Percentiles rank a stretch among this genome's conserved stretches.
phyloP scores from a whole-genome alignment of 1,140 invertebrate species.

The Calosoma granatense region DNA sequence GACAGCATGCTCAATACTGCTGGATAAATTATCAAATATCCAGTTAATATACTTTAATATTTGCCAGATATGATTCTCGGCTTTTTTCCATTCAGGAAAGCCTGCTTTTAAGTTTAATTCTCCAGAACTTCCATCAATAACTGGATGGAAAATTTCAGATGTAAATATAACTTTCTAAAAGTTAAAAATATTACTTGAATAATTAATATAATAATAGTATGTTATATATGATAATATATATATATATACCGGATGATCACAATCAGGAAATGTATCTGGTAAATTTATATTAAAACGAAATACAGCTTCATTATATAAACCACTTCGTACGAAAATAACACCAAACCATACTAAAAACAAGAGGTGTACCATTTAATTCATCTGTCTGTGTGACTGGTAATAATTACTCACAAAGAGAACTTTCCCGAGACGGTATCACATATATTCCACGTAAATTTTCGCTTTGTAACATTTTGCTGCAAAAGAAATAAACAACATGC shows the following conservation, averaged over 20 bases:
- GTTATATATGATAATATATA: conserved; percentile 11
- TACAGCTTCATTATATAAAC: conserved; percentile 76
- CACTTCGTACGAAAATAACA: conserved; percentile 80
- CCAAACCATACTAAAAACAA: conserved; percentile 80
- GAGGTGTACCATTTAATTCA: conserved; percentile 13
- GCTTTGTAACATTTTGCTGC: conserved; percentile 71
- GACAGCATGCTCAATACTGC: conserved; percentile 49
- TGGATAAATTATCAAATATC: conserved; percentile 69
- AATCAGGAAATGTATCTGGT: conserved; percentile 80
- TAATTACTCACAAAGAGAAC: conserved; percentile 57
- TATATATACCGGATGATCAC: conserved; percentile 64
- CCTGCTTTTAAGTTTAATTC: conserved; percentile 65
- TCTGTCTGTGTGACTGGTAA: no score
- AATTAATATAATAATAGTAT: conserved; percentile 16
- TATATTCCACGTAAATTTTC: conserved; percentile 82
- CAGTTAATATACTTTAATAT: conserved; percentile 74
- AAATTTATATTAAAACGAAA: conserved; percentile 81
- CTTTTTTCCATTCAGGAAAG: conserved; percentile 76
- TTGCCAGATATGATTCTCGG: conserved; percentile 80
- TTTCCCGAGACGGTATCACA: conserved; percentile 80
- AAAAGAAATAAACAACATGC: no score
- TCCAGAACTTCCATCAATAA: conserved; percentile 65
- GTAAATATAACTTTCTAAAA: conserved; percentile 76
- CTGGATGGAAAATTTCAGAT: conserved; percentile 78
- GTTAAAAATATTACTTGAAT: conserved; percentile 19